phyloP scores from a whole-genome alignment of 2,113 vertebrate species.

The Dasyurus viverrinus region DNA sequence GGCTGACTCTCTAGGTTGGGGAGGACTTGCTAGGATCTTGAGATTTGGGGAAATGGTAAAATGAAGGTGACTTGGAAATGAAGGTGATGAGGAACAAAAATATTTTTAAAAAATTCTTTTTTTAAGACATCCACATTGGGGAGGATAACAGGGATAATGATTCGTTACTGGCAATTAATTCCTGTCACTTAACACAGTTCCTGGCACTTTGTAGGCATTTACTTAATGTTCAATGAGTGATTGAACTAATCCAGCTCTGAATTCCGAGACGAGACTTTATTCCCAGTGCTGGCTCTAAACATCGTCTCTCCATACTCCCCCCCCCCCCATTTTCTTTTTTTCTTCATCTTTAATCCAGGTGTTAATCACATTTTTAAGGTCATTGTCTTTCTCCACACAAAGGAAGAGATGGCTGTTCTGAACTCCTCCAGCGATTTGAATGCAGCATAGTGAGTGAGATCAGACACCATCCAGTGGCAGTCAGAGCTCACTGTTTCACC shows the following conservation, averaged over 20 bases:
- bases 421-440: neutral
- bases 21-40: neutral
- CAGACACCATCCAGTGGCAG: neutral
- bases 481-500: neutral
- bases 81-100: neutral
- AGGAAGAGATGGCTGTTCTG: neutral
- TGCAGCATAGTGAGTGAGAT: neutral
- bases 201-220: too few relatives aligned
- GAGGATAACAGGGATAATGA: neutral
- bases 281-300: neutral
- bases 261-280: neutral
- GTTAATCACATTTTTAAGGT: neutral
- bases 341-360: neutral
- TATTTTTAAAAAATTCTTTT: neutral
- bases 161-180: neutral
- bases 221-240: neutral
- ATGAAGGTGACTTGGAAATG: neutral
- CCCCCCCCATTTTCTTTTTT: neutral
- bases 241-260: neutral
- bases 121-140: neutral
- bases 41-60: neutral
- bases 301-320: neutral
- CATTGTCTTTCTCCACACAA: neutral
- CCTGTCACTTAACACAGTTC: neutral
- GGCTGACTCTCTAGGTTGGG: neutral